Base-by-base conservation (phyloP, 2,888 invertebrate genomes). In the Nymphalis urticae region DNA sequence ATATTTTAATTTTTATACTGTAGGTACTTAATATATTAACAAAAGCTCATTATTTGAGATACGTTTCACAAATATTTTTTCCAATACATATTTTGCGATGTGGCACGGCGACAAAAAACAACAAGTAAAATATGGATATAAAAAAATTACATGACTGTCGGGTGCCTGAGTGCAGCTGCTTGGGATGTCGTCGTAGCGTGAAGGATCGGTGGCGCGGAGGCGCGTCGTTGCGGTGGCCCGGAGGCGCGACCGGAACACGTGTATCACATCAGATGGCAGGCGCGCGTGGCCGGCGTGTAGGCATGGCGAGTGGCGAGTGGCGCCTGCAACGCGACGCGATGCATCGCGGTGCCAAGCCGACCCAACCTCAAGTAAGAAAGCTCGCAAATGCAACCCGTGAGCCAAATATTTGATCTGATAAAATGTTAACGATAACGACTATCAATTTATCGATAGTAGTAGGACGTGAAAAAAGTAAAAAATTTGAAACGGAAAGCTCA, bases 321-420 rank as follows among this genome's bases (percentile, higher is more conserved):
- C 75, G 73, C 75, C 76, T 77, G 79, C 78, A 77, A 71, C 77
- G 77, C 73, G 71, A 68, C 75, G 74, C 73, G 75, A 75, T 79
- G 78, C 78, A 75, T 73, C 76, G 72, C 75, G 76, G 75, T 75
- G 77, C 75, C 76, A 75, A 77, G 72, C 76, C 75, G 70, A 73
- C 69, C 68, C 73, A 75, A 75, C 77, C 73, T 75, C 73, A 76
- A 72, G 72, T 75, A 75, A 72, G 75, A 75, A 75, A 72, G 70
- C 73, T 73, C 71, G 75, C 74, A 74, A 75, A 77, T 77, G 75
- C 76, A 75, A 72, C 73, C 72, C 72, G 72, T 71, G 79, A 77
- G 80, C 80, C 79, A 79, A 79, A 76, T 74, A 69, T 72, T 75
- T 74, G 74, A 78, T 77, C 80, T 79, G 77, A 78, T 78, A 79